These are phyloP conservation scores for Campylorhamphus procurvoides DNA, from an alignment of 2,113 vertebrate genomes.

Conservation along the genomic window DNA sequence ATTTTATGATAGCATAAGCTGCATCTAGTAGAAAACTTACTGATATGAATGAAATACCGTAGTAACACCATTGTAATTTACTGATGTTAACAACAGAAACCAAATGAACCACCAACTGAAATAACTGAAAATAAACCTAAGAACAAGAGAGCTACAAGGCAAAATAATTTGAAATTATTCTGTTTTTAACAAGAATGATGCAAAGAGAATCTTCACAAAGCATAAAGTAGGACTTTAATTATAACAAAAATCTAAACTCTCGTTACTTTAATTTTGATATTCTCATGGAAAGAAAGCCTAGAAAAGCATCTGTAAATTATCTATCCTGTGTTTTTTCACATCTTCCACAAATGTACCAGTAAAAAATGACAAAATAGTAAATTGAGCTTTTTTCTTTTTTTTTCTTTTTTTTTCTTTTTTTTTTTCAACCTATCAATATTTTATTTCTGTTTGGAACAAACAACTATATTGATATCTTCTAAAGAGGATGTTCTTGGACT, in stretches of 20 bases:
- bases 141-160: background rate
- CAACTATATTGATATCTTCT: background rate
- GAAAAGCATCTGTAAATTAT: background rate
- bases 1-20: background rate
- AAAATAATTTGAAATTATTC: background rate
- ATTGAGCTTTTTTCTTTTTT: background rate
- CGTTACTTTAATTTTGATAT: background rate
- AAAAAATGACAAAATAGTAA: rapidly evolving
- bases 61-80: background rate
- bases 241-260: background rate
- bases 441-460: background rate
- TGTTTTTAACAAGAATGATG: background rate
- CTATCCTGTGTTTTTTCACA: background rate
- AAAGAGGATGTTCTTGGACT: background rate
- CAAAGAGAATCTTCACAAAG: background rate
- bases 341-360: background rate
- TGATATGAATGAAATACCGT: background rate
- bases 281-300: background rate
- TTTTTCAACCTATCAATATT: background rate
- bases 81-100: background rate
- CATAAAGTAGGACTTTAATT: background rate
- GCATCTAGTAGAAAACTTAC: background rate
- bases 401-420: too few species aligned
- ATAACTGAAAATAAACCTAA: background rate
- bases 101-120: background rate